These are phyloP conservation scores for Harpagus bidentatus DNA, from an alignment of 2,113 vertebrate species.

Conservation along the genomic window DNA sequence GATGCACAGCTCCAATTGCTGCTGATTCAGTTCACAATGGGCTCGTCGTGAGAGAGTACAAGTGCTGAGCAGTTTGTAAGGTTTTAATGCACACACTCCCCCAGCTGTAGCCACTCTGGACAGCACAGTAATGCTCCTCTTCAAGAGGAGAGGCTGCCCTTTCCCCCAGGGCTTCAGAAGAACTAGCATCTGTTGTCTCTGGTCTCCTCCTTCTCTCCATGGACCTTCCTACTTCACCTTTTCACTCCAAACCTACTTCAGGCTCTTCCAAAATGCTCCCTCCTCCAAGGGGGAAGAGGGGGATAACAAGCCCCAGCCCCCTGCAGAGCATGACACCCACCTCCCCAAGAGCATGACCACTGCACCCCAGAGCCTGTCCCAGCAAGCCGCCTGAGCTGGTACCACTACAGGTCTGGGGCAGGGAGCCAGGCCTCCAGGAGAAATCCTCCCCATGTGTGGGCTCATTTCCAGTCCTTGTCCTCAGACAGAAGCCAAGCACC, in stretches of 20 bases:
- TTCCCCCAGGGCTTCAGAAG: background rate
- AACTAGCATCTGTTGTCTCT: background rate
- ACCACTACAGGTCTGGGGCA: background rate
- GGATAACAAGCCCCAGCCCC: background rate
- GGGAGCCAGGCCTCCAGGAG: background rate
- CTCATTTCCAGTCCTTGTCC: background rate
- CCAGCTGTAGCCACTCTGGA: background rate
- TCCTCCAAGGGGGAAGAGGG: background rate
- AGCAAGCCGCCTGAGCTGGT: background rate
- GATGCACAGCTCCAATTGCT: background rate
- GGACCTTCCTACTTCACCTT: background rate
- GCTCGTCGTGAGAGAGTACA: fast-evolving
- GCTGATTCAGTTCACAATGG: background rate
- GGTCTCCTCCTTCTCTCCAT: background rate
- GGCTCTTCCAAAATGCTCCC: background rate
- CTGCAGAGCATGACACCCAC: background rate
- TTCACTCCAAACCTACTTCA: background rate
- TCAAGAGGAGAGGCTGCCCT: background rate
- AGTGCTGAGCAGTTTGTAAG: background rate
- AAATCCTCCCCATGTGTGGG: fast-evolving
- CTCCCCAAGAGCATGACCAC: background rate
- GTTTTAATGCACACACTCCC: background rate
- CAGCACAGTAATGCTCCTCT: background rate
- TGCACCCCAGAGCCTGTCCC: background rate
- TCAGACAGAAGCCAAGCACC: background rate